A percentile compares a stretch with the other conserved stretches of the same genome.
Evolutionary conservation across 2,113 vertebrate species (phyloP).

Genomic region (Ictalurus punctatus): DNA sequence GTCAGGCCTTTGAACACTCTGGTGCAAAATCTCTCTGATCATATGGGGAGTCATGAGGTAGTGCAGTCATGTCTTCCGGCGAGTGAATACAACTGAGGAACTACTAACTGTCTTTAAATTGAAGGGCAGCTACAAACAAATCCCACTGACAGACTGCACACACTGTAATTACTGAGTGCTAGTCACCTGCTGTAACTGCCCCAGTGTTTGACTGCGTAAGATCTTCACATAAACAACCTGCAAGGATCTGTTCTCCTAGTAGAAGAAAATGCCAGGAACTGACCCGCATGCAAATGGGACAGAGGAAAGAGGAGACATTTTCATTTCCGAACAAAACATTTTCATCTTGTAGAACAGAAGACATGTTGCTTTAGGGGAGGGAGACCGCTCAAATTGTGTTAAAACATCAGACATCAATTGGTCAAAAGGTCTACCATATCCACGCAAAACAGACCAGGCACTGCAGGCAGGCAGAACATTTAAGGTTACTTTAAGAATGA

Average conservation of each 20-base stretch:
- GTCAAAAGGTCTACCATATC: slow-evolving; percentile 75
- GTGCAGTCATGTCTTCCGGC: slow-evolving; percentile 32
- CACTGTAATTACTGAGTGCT: slow-evolving; percentile 33
- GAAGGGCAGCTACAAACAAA: slow-evolving; percentile 36
- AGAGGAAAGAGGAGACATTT: background rate
- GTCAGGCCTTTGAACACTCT: slow-evolving; percentile 52
- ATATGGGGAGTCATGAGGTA: slow-evolving; percentile 41
- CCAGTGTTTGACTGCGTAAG: slow-evolving; percentile 2
- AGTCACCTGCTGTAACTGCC: slow-evolving; percentile 37
- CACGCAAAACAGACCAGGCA: slow-evolving; percentile 83
- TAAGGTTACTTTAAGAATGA: slow-evolving; percentile 82
- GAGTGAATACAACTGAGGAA: slow-evolving; percentile 41
- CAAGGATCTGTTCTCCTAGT: background rate
- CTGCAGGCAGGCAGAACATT: slow-evolving; percentile 80
- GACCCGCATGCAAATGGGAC: slow-evolving; percentile 1
- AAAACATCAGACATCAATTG: slow-evolving; percentile 41
- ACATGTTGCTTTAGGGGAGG: slow-evolving; percentile 38
- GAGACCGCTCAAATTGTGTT: slow-evolving; percentile 38
- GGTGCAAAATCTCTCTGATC: slow-evolving; percentile 56
- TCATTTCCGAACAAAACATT: slow-evolving; percentile 40
- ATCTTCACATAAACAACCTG: slow-evolving; percentile 31
- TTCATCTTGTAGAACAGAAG: slow-evolving; percentile 37
- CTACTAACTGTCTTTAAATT: slow-evolving; percentile 35
- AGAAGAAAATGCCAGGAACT: slow-evolving; percentile 18
- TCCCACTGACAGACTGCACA: slow-evolving; percentile 21